Evolutionary conservation across 2,888 invertebrate genomes (phyloP), one percentile per base, ranked within the genome.

Genomic region (Sepiola atlantica): DNA sequence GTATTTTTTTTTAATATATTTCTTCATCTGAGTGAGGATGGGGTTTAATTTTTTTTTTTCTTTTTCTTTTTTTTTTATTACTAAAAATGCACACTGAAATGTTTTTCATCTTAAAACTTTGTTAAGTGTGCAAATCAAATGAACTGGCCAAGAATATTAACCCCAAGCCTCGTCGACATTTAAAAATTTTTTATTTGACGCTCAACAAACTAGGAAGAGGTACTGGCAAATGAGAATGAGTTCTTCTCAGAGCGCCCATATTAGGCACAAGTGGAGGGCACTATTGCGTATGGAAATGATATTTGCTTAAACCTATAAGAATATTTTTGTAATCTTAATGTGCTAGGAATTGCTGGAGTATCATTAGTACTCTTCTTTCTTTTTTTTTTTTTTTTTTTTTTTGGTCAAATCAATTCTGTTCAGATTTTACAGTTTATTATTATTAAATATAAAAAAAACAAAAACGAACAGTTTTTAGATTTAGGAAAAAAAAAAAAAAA

Each of bases 231-330:
- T 32, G 77, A 18, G 77, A 32, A 77, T 18, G 18, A 77, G 77
- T 77, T 77, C 45, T 61, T 77, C 77, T 77, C 77, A 77, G 77
- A 77, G 77, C 21, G 77, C n/a, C 77, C 77, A 77, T 77, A 77
- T 77, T 18, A 77, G 77, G 77, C 77, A 77, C 77, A n/a, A 32
- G 32, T 77, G n/a, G n/a, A 77, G 77, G 77, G 77, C 77, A n/a
- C 14, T 18, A n/a, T 16, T n/a, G 32, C 77, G 1, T 77, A 77
- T n/a, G n/a, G 77, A 77, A 77, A 77, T n/a, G n/a, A 32, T 77
- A 77, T 77, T n/a, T 77, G 77, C 28, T 77, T 77, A 77, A 77
- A 77, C 28, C 77, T 28, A 77, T 28, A 14, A 77, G n/a, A 77
- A 77, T n/a, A 12, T 77, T 77, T 28, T 16, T 77, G 14, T n/a